Evolutionary conservation across 1,140 invertebrate species (phyloP).

Genomic region (Bombus soroeensis): DNA sequence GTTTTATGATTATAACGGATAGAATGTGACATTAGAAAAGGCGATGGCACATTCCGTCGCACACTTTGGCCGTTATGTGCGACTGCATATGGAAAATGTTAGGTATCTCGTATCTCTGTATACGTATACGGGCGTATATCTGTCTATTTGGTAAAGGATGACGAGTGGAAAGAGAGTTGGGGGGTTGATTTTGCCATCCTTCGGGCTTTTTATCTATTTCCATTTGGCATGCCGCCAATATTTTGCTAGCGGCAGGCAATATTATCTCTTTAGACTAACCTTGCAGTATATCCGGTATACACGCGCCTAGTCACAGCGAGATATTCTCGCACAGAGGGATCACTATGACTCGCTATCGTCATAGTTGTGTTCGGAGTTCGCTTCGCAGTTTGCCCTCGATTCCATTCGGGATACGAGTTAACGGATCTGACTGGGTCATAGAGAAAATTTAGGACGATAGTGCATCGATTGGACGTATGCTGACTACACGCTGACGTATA

Average conservation of each 20-base stretch:
- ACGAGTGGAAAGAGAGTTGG: background rate
- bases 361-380: slow-evolving; percentile 52
- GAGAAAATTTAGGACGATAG: background rate
- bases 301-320: slow-evolving; percentile 60
- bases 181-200: slow-evolving; percentile 46
- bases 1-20: background rate
- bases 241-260: slow-evolving; percentile 75
- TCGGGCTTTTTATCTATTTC: slow-evolving; percentile 80
- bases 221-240: slow-evolving; percentile 80
- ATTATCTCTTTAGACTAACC: slow-evolving; percentile 78
- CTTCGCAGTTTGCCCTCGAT: slow-evolving; percentile 7
- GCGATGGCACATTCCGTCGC: background rate
- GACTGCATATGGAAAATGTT: slow-evolving; percentile 23
- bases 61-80: slow-evolving; percentile 32
- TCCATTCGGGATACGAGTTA: background rate
- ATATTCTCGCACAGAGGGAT: slow-evolving; percentile 51
- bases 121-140: slow-evolving; percentile 10
- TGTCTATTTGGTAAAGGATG: slow-evolving; percentile 24
- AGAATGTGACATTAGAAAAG: slow-evolving; percentile 33
- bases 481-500: background rate
- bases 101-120: slow-evolving; percentile 26
- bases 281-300: slow-evolving; percentile 64
- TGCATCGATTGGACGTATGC: background rate
- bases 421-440: background rate
- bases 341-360: slow-evolving; percentile 68